Conservation (phyloP, 2,888 invertebrate genomes). For the Ernsta delagoae region DNA sequence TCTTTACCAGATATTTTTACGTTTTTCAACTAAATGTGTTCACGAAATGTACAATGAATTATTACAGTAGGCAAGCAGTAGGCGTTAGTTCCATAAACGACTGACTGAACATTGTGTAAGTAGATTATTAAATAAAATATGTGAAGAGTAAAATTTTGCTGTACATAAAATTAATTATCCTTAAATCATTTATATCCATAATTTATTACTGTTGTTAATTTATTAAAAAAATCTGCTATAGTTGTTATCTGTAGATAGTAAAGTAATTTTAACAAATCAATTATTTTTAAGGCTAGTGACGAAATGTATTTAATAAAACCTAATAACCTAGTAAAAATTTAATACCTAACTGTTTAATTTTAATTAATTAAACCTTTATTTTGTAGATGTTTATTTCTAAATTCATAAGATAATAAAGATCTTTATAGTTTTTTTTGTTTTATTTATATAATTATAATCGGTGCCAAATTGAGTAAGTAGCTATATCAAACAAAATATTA, state of each 20-base stretch:
- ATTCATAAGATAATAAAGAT: neutral
- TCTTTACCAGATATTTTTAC: neutral
- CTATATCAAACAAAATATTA: too few relatives aligned
- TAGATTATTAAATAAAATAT: too few relatives aligned
- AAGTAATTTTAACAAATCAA: conserved; percentile 5
- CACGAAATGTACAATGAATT: conserved; percentile 3
- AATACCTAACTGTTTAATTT: neutral
- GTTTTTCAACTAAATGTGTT: conserved; percentile 6
- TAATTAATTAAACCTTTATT: neutral
- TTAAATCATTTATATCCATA: too few relatives aligned
- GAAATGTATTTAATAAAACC: neutral
- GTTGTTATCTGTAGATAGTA: neutral
- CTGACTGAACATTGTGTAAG: too few relatives aligned
- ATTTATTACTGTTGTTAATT: conserved; percentile 6
- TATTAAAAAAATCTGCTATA: conserved; percentile 3
- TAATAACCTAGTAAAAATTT: neutral
- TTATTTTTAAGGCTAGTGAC: conserved; percentile 33
- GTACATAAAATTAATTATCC: too few relatives aligned
- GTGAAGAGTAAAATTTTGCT: too few relatives aligned
- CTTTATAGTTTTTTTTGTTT: too few relatives aligned
- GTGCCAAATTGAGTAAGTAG: too few relatives aligned
- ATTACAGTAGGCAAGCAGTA: too few relatives aligned
- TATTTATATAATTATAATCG: too few relatives aligned
- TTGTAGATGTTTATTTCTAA: too few relatives aligned
- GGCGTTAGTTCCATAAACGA: too few relatives aligned